A percentile compares a stretch with the other conserved stretches of the same genome.
phyloP scores from a whole-genome alignment of 2,797 vertebrate species.

The Crypturellus tataupa region DNA sequence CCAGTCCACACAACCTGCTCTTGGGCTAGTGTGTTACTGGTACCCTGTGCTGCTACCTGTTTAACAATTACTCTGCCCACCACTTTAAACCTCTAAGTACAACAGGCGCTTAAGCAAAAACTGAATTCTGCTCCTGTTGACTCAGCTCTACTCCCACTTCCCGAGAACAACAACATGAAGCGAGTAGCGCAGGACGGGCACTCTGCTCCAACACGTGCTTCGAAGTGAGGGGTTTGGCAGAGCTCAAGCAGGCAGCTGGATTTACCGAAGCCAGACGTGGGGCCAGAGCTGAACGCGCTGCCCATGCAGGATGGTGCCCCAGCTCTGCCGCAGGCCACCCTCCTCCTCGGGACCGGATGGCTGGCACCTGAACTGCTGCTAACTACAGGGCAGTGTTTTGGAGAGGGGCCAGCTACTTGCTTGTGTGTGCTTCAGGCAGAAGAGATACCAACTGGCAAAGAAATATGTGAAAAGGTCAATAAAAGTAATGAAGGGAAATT shows the following conservation, averaged over 20 bases:
- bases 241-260: not conserved
- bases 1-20: not conserved
- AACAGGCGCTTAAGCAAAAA: not conserved
- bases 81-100: not conserved
- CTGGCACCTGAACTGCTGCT: not conserved
- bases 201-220: not conserved
- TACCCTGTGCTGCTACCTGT: not conserved
- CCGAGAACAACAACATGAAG: not conserved
- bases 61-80: not conserved
- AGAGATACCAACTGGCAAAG: not conserved
- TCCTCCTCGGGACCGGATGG: not conserved
- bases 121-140: not conserved
- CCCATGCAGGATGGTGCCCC: not conserved
- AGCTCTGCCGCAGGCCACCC: not conserved
- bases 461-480: not conserved
- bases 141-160: not conserved
- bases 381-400: not conserved
- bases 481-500: not conserved
- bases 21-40: not conserved
- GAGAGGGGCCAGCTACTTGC: not conserved
- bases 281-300: not conserved
- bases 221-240: not conserved
- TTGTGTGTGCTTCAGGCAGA: not conserved
- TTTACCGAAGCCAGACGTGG: not conserved
- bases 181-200: not conserved